These are phyloP conservation scores for Melanotaenia parkinsoni DNA, from an alignment of 2,797 vertebrate genomes.

Conservation along the genomic window DNA sequence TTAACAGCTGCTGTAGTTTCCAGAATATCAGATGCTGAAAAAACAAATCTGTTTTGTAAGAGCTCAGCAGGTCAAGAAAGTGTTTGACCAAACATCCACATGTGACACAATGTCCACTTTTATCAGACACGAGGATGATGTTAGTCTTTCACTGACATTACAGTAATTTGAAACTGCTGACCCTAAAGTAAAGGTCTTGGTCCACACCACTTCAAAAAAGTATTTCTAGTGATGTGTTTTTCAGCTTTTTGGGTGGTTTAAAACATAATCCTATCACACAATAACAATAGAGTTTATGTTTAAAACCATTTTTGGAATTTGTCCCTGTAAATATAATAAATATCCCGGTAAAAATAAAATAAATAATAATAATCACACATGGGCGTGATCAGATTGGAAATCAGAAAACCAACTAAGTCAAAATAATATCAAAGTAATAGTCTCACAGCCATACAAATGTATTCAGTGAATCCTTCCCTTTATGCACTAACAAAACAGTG, in stretches of 20 bases:
- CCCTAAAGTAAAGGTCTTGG: neutral
- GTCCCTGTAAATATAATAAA: neutral
- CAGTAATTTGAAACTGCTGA: conserved; percentile 18
- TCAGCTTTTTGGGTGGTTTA: neutral
- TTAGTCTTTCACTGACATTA: conserved; percentile 11
- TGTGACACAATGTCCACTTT: conserved; percentile 12
- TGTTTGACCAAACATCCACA: neutral
- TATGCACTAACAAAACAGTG: neutral
- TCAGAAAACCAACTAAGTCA: conserved; percentile 10
- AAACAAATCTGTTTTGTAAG: neutral
- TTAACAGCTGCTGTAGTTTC: conserved; percentile 12
- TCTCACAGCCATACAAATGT: neutral
- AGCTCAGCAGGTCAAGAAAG: conserved; percentile 1
- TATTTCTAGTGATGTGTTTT: neutral
- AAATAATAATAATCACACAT: neutral
- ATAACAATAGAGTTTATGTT: no score
- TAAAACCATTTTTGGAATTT: neutral
- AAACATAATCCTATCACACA: no score
- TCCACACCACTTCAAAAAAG: neutral
- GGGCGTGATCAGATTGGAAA: conserved; percentile 3
- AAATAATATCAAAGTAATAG: neutral
- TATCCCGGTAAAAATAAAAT: no score
- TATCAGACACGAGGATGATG: conserved; percentile 4
- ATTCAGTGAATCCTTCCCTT: neutral
- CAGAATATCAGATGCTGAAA: neutral